Evolutionary conservation across 2,888 invertebrate genomes (phyloP).

Genomic region (Amphipoea lucens): DNA sequence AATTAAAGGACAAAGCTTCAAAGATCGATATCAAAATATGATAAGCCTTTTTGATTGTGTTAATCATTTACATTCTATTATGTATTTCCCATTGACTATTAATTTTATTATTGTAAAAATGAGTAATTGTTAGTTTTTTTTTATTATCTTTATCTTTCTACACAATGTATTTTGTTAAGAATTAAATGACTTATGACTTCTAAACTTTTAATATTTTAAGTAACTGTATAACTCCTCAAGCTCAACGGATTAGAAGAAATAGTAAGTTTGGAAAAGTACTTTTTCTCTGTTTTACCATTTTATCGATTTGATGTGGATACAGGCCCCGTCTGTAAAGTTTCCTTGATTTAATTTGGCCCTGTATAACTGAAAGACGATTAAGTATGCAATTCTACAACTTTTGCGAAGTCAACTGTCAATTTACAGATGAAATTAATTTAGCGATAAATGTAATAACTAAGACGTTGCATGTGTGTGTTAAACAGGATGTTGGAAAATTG

Average conservation of each 20-base stretch:
- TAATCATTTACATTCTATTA: too few relatives aligned
- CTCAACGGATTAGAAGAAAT: neutral
- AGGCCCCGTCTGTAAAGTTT: neutral
- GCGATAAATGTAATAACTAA: neutral
- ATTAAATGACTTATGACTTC: too few relatives aligned
- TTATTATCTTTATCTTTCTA: too few relatives aligned
- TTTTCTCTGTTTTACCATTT: neutral
- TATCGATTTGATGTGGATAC: neutral
- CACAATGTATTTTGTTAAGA: too few relatives aligned
- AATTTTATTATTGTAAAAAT: too few relatives aligned
- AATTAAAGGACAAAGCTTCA: neutral
- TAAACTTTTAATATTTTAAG: neutral
- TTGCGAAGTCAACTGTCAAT: neutral
- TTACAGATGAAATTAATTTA: constrained; percentile 1
- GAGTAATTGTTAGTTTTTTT: too few relatives aligned
- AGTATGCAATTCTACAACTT: neutral
- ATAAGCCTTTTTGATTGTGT: neutral
- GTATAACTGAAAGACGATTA: neutral
- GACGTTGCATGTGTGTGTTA: neutral
- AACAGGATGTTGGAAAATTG: neutral
- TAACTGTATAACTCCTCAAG: neutral
- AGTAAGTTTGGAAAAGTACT: neutral
- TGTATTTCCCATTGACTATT: too few relatives aligned
- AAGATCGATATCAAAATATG: neutral
- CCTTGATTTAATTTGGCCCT: neutral